These are phyloP conservation scores for Cossypha caffra DNA, from an alignment of 2,797 vertebrate genomes.

Conservation along the genomic window DNA sequence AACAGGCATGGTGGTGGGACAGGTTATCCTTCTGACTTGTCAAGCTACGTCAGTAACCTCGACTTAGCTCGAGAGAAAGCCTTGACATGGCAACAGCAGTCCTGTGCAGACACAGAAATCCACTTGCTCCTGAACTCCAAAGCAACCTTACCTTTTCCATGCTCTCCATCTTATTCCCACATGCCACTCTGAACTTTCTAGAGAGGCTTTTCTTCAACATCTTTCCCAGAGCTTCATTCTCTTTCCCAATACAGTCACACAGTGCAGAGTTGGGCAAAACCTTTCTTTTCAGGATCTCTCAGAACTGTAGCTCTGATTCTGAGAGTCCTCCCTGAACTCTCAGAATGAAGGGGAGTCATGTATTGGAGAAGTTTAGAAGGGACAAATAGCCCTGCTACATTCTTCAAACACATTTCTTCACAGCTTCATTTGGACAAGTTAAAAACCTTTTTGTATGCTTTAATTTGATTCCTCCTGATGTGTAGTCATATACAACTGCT, in stretches of 20 bases:
- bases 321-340: not conserved
- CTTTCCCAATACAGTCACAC: not conserved
- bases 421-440: not conserved
- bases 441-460: not conserved
- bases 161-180: fast-evolving
- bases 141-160: not conserved
- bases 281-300: not conserved
- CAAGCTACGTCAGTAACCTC: not conserved
- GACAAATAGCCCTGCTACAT: not conserved
- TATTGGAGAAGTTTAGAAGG: not conserved
- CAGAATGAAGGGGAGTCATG: not conserved
- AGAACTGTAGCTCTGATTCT: not conserved
- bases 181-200: not conserved
- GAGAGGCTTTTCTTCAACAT: not conserved
- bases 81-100: not conserved
- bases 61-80: not conserved
- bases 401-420: not conserved
- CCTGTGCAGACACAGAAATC: not conserved
- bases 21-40: not conserved
- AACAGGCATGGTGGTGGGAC: not conserved
- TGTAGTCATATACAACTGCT: not conserved
- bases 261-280: not conserved
- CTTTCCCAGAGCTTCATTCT: not conserved
- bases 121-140: not conserved
- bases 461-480: not conserved